Conservation (phyloP, 2,888 invertebrate genomes). For the Orchesella flavescens region DNA sequence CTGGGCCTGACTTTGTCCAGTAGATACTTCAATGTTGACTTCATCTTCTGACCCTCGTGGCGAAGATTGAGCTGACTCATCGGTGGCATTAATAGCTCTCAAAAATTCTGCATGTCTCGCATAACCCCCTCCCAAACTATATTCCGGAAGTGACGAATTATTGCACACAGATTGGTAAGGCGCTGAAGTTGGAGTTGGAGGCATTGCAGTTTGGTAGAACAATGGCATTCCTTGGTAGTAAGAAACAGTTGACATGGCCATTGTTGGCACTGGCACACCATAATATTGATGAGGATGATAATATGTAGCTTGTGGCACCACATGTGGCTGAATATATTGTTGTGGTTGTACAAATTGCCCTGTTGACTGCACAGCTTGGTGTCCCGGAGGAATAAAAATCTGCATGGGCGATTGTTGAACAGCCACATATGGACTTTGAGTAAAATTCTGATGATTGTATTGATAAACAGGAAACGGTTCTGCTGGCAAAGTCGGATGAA, state of each 20-base stretch:
- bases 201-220: slow-evolving; percentile 11
- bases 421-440: neutral
- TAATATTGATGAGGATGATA: neutral
- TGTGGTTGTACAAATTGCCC: slow-evolving; percentile 6
- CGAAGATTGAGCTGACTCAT: no score
- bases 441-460: no score
- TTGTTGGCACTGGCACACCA: neutral
- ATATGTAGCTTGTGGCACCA: neutral
- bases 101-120: no score
- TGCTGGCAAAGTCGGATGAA: no score
- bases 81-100: no score
- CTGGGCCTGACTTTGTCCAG: neutral
- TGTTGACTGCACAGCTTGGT: neutral
- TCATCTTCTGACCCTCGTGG: no score
- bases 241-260: neutral
- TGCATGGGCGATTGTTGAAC: slow-evolving; percentile 8
- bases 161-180: neutral
- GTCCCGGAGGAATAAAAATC: slow-evolving; percentile 29
- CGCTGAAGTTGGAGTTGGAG: neutral
- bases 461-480: no score
- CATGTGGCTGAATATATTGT: neutral
- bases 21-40: neutral
- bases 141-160: no score
- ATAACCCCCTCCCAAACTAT: no score
- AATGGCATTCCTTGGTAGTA: slow-evolving; percentile 27